phyloP scores from a whole-genome alignment of 2,888 invertebrate genomes.

The Ichneumon xanthorius region DNA sequence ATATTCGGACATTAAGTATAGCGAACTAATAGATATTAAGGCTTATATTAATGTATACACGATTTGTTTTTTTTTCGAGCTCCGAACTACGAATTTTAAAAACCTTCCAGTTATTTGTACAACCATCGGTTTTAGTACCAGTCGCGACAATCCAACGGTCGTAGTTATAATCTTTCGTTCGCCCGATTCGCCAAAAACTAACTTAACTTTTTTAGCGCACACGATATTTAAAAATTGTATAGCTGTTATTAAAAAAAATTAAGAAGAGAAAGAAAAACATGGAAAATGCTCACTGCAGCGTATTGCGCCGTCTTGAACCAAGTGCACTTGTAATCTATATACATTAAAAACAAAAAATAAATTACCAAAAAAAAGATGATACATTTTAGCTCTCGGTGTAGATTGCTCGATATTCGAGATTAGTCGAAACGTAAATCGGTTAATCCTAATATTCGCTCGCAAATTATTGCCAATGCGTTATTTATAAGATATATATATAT shows the following conservation, averaged over 20 bases:
- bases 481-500: slow-evolving; percentile 9
- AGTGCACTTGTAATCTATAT: slow-evolving; percentile 82
- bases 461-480: slow-evolving; percentile 48
- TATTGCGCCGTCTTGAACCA: slow-evolving; percentile 81
- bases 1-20: slow-evolving; percentile 15
- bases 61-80: neutral
- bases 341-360: slow-evolving; percentile 17
- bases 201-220: slow-evolving; percentile 29
- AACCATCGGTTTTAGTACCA: neutral
- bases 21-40: slow-evolving; percentile 6
- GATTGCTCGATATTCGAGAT: slow-evolving; percentile 33
- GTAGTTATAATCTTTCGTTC: slow-evolving; percentile 4
- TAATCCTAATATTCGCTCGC: slow-evolving; percentile 30
- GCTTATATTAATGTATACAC: neutral
- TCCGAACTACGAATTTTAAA: neutral
- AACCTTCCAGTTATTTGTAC: neutral
- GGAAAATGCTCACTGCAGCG: slow-evolving; percentile 71
- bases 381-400: slow-evolving; percentile 48
- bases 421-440: slow-evolving; percentile 3
- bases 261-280: slow-evolving; percentile 59
- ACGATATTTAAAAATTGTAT: slow-evolving; percentile 36
- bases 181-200: slow-evolving; percentile 23
- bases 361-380: slow-evolving; percentile 17
- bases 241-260: slow-evolving; percentile 15
- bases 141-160: slow-evolving; percentile 52